Evolutionary conservation across 1,140 invertebrate species (phyloP), one percentile per base, ranked within the genome.

Genomic region (Charaxes varanes): DNA sequence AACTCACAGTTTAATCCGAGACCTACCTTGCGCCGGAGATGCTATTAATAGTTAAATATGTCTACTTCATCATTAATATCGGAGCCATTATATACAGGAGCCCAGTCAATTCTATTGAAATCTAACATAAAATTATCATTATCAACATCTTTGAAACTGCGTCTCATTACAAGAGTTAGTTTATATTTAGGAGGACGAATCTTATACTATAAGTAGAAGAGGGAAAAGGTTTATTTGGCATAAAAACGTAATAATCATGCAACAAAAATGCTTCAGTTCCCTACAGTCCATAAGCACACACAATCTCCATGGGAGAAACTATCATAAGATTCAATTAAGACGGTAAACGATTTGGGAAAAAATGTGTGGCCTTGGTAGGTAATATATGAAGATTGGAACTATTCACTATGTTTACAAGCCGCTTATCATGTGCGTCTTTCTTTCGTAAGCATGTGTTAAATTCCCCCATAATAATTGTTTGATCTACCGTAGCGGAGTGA

Each of bases 1-100:
- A n/a, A n/a, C n/a, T n/a, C n/a, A n/a, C n/a, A n/a, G n/a, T n/a
- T n/a, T n/a, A n/a, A n/a, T n/a, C n/a, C n/a, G n/a, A n/a, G n/a
- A n/a, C n/a, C n/a, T n/a, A n/a, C n/a, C n/a, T n/a, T n/a, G n/a
- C n/a, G n/a, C n/a, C n/a, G n/a, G n/a, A n/a, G n/a, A n/a, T n/a
- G n/a, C n/a, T n/a, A n/a, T n/a, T n/a, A n/a, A n/a, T n/a, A 36
- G 34, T 36, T 36, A n/a, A 36, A 36, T 8, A 36, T 12, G 6
- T 36, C 11, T n/a, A 36, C 18, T 12, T 36, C 26, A 1, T 36
- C 34, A 10, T 36, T 22, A 2, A 36, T 36, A 13, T 12, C 10
- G 6, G 11, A 23, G 6, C 15, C 31, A 4, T 33, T n/a, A 10
- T 19, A 11, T 3, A 33, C 31, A 16, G 31, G 3, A 11, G 18